Base-by-base conservation (phyloP, 1,140 invertebrate genomes). In the Drosophila fuyamai region DNA sequence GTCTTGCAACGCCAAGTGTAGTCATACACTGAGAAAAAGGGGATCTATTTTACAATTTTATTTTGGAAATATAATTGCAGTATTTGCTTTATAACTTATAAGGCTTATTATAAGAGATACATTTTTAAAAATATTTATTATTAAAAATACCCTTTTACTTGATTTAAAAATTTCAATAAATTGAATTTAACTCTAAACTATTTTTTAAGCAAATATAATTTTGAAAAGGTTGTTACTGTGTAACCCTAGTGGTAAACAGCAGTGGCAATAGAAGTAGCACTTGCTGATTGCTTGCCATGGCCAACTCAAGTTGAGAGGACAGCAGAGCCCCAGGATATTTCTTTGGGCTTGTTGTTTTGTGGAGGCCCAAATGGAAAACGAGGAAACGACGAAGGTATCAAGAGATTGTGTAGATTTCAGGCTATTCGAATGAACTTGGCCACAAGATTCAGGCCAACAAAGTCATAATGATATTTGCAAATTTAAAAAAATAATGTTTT, bases 221-320 rank as follows among this genome's bases (percentile, higher is more conserved):
- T 32, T 7, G 6, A 32, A 32, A 32, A 32, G 5, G 29, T 32
- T 32, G 8, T 32, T 7, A 12, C 50, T 3, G 50, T 51, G 50
- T 12, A 18, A 2, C 14, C 10, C 14, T 35, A 10, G 50, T 16
- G 3, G 50, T 18, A 51, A 35, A 12, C 50, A 51, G 27, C 50
- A 63, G 40, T 38, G 53, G 32, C 29, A 32, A 55, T 58, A 41
- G 59, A 43, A 51, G 16, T 61, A 48, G 38, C 59, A 18, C 18
- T 36, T 47, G n/a, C 65, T 68, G 65, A 68, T 65, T 68, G 65
- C 59, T 68, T 65, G 43, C 38, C 46, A 53, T 35, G 61, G 59
- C 16, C 41, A 46, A 65, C 61, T 65, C 41, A 47, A 46, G 29
- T 60, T 32, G 7, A 23, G 13, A 50, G 65, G 60, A 68, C 41